Evolutionary conservation across 2,113 vertebrate genomes (phyloP).

Genomic region (Holacanthus passer): DNA sequence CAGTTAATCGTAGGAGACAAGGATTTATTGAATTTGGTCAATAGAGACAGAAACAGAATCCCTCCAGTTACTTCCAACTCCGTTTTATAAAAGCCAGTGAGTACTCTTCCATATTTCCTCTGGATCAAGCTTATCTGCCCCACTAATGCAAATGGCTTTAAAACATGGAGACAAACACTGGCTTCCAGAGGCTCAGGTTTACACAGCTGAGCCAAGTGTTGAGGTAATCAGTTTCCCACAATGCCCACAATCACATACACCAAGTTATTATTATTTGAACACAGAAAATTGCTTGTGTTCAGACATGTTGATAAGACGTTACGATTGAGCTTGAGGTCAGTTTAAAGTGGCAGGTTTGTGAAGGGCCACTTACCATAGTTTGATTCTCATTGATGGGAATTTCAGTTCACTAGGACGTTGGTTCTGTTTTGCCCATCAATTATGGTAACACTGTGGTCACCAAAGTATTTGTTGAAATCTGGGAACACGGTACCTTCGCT

Average conservation of each 20-base stretch:
- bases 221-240: slow-evolving; percentile 69
- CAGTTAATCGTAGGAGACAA: slow-evolving; percentile 51
- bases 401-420: too few species aligned
- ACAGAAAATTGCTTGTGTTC: slow-evolving; percentile 27
- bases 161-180: slow-evolving; percentile 53
- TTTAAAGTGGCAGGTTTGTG: background rate
- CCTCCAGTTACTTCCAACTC: slow-evolving; percentile 6
- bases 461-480: too few species aligned
- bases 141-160: slow-evolving; percentile 50
- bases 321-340: background rate
- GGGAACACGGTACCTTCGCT: too few species aligned
- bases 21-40: slow-evolving; percentile 52
- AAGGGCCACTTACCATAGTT: background rate
- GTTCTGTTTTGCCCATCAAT: too few species aligned
- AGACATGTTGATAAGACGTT: slow-evolving; percentile 8
- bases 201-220: slow-evolving; percentile 38
- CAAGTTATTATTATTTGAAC: slow-evolving; percentile 44
- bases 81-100: slow-evolving; percentile 27
- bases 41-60: slow-evolving; percentile 43
- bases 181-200: slow-evolving; percentile 38
- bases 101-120: slow-evolving; percentile 52
- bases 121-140: slow-evolving; percentile 46
- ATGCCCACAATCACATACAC: slow-evolving; percentile 27
- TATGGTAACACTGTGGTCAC: too few species aligned
- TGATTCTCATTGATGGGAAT: background rate